Base-by-base conservation (phyloP, 1,140 invertebrate genomes). In the Heliconius melpomene region DNA sequence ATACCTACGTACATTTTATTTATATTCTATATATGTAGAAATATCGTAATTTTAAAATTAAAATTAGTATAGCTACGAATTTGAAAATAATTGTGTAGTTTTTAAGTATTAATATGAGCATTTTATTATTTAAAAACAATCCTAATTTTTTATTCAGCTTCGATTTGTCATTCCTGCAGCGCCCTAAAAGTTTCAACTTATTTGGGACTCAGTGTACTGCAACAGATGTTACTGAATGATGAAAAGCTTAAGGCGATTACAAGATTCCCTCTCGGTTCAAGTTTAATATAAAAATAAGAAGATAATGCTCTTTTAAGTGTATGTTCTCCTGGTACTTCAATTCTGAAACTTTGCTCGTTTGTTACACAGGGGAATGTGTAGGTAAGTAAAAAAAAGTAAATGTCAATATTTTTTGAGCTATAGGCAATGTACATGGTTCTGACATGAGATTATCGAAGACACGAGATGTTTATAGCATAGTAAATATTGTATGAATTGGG, bases 201-300 rank as follows among this genome's bases (percentile, higher is more conserved):
- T 87, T 84, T 83, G 85, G 87, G 86, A 88, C 79, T 81, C 83
- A 77, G 75, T 77, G 79, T 79, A 74, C 79, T 84, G 90, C 86
- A 88, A 90, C 92, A 92, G 90, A 87, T 93, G 92, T 85, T 86
- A 72, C 82, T 89, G 89, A 91, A 90, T 88, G 91, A 90, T 91
- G 91, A 89, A 92, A 92, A 90, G 90, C 91, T 93, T 93, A 92
- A 93, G 90, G 89, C 91, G 92, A 93, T 93, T 93, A 93, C 88
- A 90, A 84, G 85, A 89, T 85, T 89, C 83, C 85, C 87, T 87
- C 86, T 78, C 85, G 74, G 81, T 90, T 88, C 86, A 88, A 89
- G 82, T 93, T 93, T 92, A 91, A 93, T 93, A 91, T 89, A 91
- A 91, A 91, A 93, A 91, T 90, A 88, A 93, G 88, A 88, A 90